Percentiles rank a stretch among this genome's conserved stretches.
These are phyloP conservation scores for Chaetura pelagica DNA, from an alignment of 2,113 vertebrate species.

Conservation along the genomic window DNA sequence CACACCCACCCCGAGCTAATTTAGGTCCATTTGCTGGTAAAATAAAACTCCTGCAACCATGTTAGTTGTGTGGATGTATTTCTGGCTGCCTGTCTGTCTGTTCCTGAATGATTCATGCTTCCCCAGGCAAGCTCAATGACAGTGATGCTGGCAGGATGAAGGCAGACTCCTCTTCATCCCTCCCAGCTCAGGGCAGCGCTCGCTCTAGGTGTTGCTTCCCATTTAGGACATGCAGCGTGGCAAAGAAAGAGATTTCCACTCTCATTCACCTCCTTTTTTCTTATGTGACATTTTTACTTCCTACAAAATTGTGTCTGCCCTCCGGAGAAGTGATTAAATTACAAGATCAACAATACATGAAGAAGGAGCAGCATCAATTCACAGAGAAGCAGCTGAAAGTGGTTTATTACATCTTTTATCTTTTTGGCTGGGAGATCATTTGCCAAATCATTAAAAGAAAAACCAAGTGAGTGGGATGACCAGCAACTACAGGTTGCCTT, in stretches of 20 bases:
- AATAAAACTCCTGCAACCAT: background rate
- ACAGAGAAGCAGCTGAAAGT: background rate
- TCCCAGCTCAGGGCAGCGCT: background rate
- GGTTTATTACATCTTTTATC: constrained; percentile 1
- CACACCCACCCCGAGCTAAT: background rate
- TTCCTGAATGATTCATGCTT: background rate
- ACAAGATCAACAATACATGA: constrained; percentile 45
- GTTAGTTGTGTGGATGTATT: background rate
- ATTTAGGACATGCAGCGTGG: accelerated
- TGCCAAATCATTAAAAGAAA: background rate
- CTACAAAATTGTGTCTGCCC: constrained; percentile 1
- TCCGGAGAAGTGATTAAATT: constrained; percentile 45
- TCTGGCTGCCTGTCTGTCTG: background rate
- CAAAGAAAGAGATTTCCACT: background rate
- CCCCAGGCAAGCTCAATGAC: background rate
- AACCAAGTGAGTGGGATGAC: background rate
- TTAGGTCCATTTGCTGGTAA: background rate
- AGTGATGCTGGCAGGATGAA: background rate
- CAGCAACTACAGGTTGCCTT: background rate
- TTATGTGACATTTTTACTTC: constrained; percentile 34
- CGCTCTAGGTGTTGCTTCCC: background rate
- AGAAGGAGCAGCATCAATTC: background rate
- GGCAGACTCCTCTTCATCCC: background rate
- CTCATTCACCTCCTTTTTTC: background rate
- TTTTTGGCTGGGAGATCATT: background rate